phyloP scores from a whole-genome alignment of 1,140 invertebrate species.

The Lineus longissimus region DNA sequence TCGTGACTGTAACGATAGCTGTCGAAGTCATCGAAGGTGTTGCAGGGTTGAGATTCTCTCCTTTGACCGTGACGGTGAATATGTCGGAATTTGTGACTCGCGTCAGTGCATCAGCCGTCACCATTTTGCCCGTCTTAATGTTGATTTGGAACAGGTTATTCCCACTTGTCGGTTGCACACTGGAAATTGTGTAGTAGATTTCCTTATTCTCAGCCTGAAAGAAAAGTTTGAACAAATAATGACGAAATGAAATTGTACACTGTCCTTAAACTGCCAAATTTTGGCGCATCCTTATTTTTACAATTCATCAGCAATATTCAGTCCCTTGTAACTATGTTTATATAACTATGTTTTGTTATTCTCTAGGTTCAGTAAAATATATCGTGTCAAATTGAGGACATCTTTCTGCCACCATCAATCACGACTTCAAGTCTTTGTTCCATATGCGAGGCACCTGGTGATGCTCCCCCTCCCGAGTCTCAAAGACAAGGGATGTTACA shows the following conservation, averaged over 20 bases:
- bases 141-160: conserved; percentile 26
- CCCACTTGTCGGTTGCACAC: conserved; percentile 17
- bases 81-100: conserved; percentile 54
- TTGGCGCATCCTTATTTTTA: neutral
- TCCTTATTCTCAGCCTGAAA: conserved; percentile 28
- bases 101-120: conserved; percentile 16
- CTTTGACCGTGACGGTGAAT: conserved; percentile 61
- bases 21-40: conserved; percentile 79
- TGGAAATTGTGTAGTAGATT: conserved; percentile 18
- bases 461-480: no score
- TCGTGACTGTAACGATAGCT: conserved; percentile 69
- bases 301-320: no score
- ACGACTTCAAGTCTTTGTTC: no score
- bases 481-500: no score
- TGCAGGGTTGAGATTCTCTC: conserved; percentile 85
- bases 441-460: no score
- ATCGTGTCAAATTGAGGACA: no score
- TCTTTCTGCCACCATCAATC: no score
- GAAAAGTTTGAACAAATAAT: conserved; percentile 1
- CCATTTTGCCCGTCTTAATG: conserved; percentile 20
- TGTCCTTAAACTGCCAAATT: neutral
- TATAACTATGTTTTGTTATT: no score
- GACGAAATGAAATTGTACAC: neutral
- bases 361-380: no score
- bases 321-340: no score